Conservation (phyloP, 2,888 invertebrate species). For the Lepidocyrtoides sp. region DNA sequence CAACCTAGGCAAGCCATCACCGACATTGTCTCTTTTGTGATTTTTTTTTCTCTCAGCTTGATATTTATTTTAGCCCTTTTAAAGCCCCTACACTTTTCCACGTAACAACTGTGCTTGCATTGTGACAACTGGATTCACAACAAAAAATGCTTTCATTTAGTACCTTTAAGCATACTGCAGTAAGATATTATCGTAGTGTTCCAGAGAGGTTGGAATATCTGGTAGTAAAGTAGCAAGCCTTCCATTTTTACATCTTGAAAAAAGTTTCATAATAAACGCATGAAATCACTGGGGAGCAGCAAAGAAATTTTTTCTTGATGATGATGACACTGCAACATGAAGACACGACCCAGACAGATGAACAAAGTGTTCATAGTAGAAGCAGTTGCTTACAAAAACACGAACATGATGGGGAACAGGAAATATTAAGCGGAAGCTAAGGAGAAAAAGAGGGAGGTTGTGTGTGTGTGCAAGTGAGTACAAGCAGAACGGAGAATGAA, state of each 20-base stretch:
- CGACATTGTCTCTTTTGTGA: not conserved
- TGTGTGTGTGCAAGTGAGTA: not conserved
- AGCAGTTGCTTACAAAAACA: not conserved
- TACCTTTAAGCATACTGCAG: no score
- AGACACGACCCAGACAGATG: not conserved
- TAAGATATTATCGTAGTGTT: not conserved
- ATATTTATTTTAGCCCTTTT: not conserved
- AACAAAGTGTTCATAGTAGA: not conserved
- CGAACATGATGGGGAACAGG: not conserved
- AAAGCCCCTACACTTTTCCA: not conserved
- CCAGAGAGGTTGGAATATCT: not conserved
- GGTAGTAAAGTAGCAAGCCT: not conserved
- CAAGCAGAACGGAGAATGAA: conserved; percentile 43
- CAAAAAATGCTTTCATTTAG: not conserved
- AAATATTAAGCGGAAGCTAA: conserved; percentile 53
- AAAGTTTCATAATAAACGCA: not conserved
- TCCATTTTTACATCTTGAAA: conserved; percentile 21
- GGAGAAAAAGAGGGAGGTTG: not conserved
- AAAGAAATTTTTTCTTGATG: not conserved
- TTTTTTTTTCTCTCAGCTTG: conserved; percentile 30
- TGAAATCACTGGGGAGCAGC: not conserved
- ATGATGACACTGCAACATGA: conserved; percentile 31
- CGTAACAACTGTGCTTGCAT: conserved; percentile 29
- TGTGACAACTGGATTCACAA: not conserved
- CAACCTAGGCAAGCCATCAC: conserved; percentile 3